Conservation (phyloP, 2,888 invertebrate species). For the Scaptomyza parva region DNA sequence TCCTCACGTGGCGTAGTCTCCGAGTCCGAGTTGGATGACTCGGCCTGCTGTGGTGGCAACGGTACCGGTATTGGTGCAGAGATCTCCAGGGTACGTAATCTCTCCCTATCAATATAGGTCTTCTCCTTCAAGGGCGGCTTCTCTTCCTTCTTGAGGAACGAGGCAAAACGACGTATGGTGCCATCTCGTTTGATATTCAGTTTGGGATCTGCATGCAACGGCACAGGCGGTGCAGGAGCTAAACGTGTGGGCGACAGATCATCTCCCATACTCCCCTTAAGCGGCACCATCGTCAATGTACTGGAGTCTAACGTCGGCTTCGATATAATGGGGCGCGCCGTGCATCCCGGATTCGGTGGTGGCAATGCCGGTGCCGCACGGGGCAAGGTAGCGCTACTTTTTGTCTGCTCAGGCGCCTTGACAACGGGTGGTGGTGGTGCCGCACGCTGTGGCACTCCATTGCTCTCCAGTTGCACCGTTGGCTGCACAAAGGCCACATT, state of each 20-base stretch:
- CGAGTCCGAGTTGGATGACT: conserved; percentile 85
- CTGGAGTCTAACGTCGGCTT: conserved; percentile 93
- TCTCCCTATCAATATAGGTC: conserved; percentile 89
- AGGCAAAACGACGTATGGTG: conserved; percentile 90
- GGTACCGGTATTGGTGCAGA: conserved; percentile 90
- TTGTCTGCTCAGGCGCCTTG: conserved; percentile 56
- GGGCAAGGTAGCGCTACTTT: conserved; percentile 59
- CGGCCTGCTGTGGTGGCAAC: conserved; percentile 82
- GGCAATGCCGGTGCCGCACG: conserved; percentile 87
- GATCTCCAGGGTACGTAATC: conserved; percentile 91
- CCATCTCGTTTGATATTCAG: conserved; percentile 87
- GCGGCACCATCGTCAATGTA: conserved; percentile 85
- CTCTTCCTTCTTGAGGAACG: conserved; percentile 89
- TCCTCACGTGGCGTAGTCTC: conserved; percentile 84
- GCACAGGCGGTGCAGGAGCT: conserved; percentile 86
- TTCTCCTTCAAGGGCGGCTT: conserved; percentile 88
- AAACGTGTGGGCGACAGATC: conserved; percentile 86
- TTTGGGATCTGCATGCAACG: conserved; percentile 83
- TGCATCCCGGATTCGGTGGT: conserved; percentile 87
- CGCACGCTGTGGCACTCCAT: conserved; percentile 85
- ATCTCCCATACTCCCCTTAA: conserved; percentile 61
- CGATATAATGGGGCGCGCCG: conserved; percentile 91
- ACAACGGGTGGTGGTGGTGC: conserved; percentile 88
- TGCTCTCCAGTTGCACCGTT: conserved; percentile 77
- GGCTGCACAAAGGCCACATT: conserved; percentile 87